phyloP scores from a whole-genome alignment of 2,797 vertebrate genomes.

The Margarornis squamiger region DNA sequence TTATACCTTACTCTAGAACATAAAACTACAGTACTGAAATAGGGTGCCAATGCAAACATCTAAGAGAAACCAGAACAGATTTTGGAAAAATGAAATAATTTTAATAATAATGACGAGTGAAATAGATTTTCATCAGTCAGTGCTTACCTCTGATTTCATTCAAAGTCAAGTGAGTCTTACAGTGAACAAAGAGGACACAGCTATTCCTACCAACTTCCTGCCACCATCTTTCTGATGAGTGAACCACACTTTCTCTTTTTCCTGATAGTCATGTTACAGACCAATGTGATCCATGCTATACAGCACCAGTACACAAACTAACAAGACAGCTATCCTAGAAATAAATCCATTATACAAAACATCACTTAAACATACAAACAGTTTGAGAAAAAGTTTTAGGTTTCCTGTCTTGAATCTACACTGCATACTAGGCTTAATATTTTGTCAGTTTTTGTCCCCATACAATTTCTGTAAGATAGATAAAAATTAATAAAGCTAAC shows the following conservation, averaged over 20 bases:
- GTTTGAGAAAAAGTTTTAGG: rapidly evolving
- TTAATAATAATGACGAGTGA: neutral
- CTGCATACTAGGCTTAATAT: neutral
- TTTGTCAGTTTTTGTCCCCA: neutral
- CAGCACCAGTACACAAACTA: neutral
- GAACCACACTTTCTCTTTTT: neutral
- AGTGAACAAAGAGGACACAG: neutral
- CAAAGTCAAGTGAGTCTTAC: neutral
- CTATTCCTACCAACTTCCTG: neutral
- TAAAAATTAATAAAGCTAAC: neutral
- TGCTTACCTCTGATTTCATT: neutral
- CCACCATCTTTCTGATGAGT: neutral
- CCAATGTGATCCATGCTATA: neutral
- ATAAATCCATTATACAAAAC: neutral
- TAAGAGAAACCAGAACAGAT: neutral
- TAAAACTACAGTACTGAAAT: neutral
- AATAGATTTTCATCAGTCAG: neutral
- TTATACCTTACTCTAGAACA: neutral
- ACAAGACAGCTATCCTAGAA: neutral
- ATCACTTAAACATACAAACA: too few species aligned
- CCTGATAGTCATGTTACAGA: neutral
- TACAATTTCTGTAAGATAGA: neutral
- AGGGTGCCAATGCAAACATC: neutral
- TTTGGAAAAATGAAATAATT: neutral
- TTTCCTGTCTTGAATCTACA: neutral